Percentiles rank a stretch among this genome's conserved stretches.
Evolutionary conservation across 2,113 vertebrate species (phyloP).

Genomic region (Acrocephalus arundinaceus): DNA sequence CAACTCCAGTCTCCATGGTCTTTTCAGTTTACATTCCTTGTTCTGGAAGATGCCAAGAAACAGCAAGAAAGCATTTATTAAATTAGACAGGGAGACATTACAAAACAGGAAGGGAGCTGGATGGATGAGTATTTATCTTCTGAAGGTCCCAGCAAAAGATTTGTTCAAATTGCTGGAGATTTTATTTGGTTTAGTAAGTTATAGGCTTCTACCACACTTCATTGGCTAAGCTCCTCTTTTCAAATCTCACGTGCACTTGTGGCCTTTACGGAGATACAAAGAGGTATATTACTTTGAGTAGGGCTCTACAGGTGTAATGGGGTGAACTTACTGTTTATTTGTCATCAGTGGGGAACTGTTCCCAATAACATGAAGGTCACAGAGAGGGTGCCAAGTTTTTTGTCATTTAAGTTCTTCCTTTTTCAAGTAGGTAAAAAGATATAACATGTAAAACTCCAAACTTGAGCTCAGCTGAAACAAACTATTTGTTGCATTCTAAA

Average conservation of each 20-base stretch:
- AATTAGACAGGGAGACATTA: slow-evolving; percentile 76
- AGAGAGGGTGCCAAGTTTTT: not conserved
- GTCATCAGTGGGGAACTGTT: not conserved
- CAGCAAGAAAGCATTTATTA: slow-evolving; percentile 78
- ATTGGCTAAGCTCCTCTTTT: not conserved
- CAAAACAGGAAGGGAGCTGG: slow-evolving; percentile 74
- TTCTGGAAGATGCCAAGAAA: slow-evolving; percentile 76
- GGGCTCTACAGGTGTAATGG: not conserved
- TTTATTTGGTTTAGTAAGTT: slow-evolving; percentile 21
- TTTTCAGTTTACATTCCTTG: slow-evolving; percentile 82
- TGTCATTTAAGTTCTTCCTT: not conserved
- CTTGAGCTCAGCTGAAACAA: slow-evolving; percentile 13
- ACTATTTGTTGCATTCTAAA: not conserved
- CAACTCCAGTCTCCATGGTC: slow-evolving; percentile 62
- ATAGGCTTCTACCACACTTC: not conserved
- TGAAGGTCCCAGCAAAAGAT: slow-evolving; percentile 40
- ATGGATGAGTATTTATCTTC: slow-evolving; percentile 78
- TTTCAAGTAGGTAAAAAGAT: not conserved
- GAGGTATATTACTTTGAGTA: not conserved
- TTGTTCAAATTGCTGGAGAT: not conserved
- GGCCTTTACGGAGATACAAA: not conserved
- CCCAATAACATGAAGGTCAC: not conserved
- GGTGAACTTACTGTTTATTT: not conserved
- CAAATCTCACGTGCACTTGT: not conserved
- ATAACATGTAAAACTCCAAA: not conserved